Evolutionary conservation across 1,140 invertebrate genomes (phyloP).

Genomic region (Oryctes rhinoceros): DNA sequence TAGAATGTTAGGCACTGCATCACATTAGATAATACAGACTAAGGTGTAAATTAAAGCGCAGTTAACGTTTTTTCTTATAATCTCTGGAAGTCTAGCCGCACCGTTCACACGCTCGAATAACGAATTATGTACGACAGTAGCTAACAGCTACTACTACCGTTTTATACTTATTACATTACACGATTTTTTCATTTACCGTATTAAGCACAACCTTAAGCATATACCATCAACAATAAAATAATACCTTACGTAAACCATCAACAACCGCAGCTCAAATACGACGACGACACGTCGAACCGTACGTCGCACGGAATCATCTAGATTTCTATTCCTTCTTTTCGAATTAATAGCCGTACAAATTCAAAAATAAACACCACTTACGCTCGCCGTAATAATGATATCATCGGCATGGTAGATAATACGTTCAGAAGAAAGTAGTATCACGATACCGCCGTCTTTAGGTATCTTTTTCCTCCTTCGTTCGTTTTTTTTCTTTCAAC

Average conservation of each 20-base stretch:
- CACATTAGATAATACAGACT: too few species aligned
- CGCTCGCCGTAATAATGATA: not conserved
- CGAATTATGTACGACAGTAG: not conserved
- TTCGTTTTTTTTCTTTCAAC: not conserved
- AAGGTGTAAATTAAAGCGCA: not conserved
- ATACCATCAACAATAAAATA: constrained; percentile 10
- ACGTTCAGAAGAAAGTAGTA: constrained; percentile 6
- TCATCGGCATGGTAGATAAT: not conserved
- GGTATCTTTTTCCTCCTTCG: not conserved
- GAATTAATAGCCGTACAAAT: constrained; percentile 7
- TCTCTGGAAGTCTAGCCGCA: not conserved
- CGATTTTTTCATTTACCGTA: constrained; percentile 4
- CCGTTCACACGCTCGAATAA: not conserved
- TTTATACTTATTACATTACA: not conserved
- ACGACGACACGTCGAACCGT: not conserved
- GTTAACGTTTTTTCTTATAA: not conserved
- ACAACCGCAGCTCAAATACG: not conserved
- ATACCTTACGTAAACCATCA: constrained; percentile 2
- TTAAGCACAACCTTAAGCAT: not conserved
- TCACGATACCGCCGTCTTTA: constrained; percentile 2
- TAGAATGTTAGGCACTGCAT: too few species aligned
- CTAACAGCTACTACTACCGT: not conserved
- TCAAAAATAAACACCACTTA: constrained; percentile 10
- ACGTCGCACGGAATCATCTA: not conserved
- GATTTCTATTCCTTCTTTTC: constrained; percentile 3